Conservation (phyloP, 2,113 vertebrate species). For the Platichthys stellatus region DNA sequence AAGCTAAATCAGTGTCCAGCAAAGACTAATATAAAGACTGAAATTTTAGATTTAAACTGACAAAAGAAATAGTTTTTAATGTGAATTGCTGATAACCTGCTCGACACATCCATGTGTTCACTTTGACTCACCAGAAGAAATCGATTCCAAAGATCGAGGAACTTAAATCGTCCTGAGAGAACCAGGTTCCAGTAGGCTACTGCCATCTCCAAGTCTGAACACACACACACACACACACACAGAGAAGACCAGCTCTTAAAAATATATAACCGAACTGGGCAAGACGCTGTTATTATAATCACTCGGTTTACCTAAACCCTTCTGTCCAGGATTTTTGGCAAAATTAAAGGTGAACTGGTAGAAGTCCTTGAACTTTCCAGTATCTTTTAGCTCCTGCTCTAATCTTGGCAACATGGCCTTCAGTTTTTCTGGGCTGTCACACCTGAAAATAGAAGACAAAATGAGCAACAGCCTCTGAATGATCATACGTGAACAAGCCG, state of each 20-base stretch:
- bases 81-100: too few species aligned
- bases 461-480: neutral
- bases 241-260: neutral
- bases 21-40: too few species aligned
- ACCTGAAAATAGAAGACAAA: constrained; percentile 80
- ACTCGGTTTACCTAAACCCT: constrained; percentile 89
- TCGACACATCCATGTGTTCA: neutral
- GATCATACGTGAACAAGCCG: neutral
- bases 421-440: constrained; percentile 93
- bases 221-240: constrained; percentile 1
- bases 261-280: neutral
- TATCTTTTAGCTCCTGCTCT: constrained; percentile 95
- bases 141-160: constrained; percentile 97
- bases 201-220: constrained; percentile 96
- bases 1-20: too few species aligned
- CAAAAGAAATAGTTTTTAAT: too few species aligned
- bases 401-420: constrained; percentile 89
- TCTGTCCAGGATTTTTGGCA: constrained; percentile 96
- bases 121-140: constrained; percentile 93
- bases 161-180: constrained; percentile 94
- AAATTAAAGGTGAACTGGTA: constrained; percentile 98
- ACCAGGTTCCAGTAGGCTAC: constrained; percentile 98
- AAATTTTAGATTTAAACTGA: too few species aligned
- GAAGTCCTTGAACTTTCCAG: constrained; percentile 94
- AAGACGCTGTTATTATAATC: neutral